A percentile compares a stretch with the other conserved stretches of the same genome.
Conservation (phyloP, 2,797 vertebrate genomes). For the Cirrhinus molitorella region DNA sequence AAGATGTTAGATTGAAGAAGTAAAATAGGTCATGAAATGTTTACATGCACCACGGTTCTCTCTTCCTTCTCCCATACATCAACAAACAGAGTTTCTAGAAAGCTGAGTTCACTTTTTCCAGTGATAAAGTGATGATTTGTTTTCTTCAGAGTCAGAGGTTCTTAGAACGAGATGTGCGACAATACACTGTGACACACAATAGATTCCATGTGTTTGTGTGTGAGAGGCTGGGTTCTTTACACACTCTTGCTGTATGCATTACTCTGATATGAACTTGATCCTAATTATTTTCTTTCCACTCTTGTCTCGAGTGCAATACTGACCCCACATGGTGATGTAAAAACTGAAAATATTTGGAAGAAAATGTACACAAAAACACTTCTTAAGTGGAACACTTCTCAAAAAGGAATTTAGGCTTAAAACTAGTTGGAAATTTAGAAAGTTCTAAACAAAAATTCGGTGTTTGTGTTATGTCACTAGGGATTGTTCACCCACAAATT, state of each 20-base stretch:
- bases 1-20: not conserved
- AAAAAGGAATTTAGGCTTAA: not conserved
- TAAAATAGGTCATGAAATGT: not conserved
- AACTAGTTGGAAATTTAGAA: not conserved
- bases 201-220: not conserved
- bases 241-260: slow-evolving; percentile 1
- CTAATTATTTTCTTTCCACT: slow-evolving; percentile 26
- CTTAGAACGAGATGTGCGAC: not conserved
- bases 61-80: not conserved
- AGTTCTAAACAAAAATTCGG: not conserved
- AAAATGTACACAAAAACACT: not conserved
- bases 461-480: not conserved
- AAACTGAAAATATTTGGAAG: slow-evolving; percentile 5
- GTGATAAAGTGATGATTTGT: slow-evolving; percentile 11
- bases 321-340: slow-evolving; percentile 51
- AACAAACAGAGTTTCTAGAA: not conserved
- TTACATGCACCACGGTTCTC: no score
- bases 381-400: not conserved
- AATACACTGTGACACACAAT: slow-evolving; percentile 6
- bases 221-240: not conserved
- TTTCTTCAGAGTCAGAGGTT: not conserved
- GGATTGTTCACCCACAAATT: not conserved
- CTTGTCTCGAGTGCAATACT: slow-evolving; percentile 45
- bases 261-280: slow-evolving; percentile 1
- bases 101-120: slow-evolving; percentile 5